Evolutionary conservation across 2,888 invertebrate genomes (phyloP).

Genomic region (Mystacides longicornis): DNA sequence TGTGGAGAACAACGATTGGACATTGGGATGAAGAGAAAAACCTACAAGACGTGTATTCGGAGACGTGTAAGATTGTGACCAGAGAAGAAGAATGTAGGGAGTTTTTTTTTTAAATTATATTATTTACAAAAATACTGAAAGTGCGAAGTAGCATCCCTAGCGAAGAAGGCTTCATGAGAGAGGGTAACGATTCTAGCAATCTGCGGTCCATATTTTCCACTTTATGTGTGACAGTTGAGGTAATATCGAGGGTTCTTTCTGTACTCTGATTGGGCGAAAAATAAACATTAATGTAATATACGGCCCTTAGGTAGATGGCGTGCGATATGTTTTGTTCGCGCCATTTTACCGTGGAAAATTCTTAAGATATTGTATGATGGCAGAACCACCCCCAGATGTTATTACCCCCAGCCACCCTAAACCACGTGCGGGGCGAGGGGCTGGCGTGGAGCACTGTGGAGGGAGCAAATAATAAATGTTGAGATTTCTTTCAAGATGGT

Average conservation of each 20-base stretch:
- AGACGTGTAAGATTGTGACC: too few relatives aligned
- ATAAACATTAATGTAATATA: conserved; percentile 53
- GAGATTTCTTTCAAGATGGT: conserved; percentile 43
- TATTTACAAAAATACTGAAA: too few relatives aligned
- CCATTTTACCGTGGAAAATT: conserved; percentile 54
- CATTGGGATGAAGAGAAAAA: too few relatives aligned
- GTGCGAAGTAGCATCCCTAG: too few relatives aligned
- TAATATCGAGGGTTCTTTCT: conserved; percentile 53
- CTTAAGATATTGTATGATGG: conserved; percentile 51
- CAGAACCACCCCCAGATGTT: conserved; percentile 18
- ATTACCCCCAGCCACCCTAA: conserved; percentile 47
- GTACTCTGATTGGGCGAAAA: conserved; percentile 54
- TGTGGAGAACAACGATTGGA: too few relatives aligned
- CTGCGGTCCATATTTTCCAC: conserved; percentile 54
- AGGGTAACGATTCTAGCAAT: conserved; percentile 33
- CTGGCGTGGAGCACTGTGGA: neutral
- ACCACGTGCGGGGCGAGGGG: conserved; percentile 27
- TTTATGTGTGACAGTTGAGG: conserved; percentile 56
- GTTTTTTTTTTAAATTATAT: too few relatives aligned
- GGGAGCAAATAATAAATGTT: conserved; percentile 48
- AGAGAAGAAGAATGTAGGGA: too few relatives aligned
- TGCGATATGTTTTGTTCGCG: conserved; percentile 32
- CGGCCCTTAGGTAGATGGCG: conserved; percentile 34
- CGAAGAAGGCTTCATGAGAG: too few relatives aligned
- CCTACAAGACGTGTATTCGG: too few relatives aligned